Percentiles rank a stretch among this genome's conserved stretches.
Evolutionary conservation across 2,113 vertebrate species (phyloP).

Genomic region (Heterotis niloticus): DNA sequence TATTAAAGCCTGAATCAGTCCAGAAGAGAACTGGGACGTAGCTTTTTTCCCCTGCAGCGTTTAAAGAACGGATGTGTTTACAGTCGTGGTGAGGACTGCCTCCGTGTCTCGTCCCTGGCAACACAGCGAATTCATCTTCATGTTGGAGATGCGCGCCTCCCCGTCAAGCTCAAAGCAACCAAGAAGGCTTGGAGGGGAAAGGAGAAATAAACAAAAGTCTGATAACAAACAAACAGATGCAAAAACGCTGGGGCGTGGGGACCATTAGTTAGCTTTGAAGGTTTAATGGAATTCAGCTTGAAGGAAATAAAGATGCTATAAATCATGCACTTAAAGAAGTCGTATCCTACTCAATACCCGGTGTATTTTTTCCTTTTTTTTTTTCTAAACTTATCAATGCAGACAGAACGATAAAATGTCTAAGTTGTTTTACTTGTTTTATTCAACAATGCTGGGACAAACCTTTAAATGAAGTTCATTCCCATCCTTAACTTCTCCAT

Average conservation of each 20-base stretch:
- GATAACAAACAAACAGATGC: slow-evolving; percentile 5
- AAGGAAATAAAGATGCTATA: not conserved
- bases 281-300: slow-evolving; percentile 16
- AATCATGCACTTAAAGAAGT: slow-evolving; percentile 11
- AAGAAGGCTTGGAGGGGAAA: not conserved
- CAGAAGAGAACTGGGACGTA: slow-evolving; percentile 7
- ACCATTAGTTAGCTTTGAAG: slow-evolving; percentile 6
- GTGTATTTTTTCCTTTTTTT: not conserved
- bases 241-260: not conserved
- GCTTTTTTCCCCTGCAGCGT: slow-evolving; percentile 16
- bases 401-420: too few species aligned
- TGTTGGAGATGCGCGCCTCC: not conserved
- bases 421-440: too few species aligned
- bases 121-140: slow-evolving; percentile 9
- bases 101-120: not conserved
- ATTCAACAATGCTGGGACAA: too few species aligned
- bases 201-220: not conserved
- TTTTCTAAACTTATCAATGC: too few species aligned
- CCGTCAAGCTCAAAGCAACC: not conserved
- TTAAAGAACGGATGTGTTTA: not conserved
- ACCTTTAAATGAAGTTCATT: too few species aligned
- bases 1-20: slow-evolving; percentile 12
- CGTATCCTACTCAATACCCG: not conserved
- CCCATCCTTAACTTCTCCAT: too few species aligned
- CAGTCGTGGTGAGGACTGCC: not conserved